Base-by-base conservation (phyloP, 1,140 invertebrate genomes). In the Hycleus cichorii region DNA sequence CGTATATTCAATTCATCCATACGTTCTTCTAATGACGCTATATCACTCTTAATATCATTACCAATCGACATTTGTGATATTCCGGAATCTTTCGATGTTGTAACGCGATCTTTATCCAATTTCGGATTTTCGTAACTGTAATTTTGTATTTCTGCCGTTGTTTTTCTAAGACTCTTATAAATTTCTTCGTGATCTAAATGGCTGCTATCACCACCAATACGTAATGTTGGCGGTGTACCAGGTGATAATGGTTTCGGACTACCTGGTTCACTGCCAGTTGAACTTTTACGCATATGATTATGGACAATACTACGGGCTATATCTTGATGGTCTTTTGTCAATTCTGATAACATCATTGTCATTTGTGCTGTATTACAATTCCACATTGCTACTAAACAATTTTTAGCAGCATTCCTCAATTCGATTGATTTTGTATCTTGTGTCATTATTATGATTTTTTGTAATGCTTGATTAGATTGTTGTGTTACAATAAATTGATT, bases 121-220 rank as follows among this genome's bases (percentile, higher is more conserved):
- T 78, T 65, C 40, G 70, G 62, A 54, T 68, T 67, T 71, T 86
- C 86, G 64, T 86, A 88, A 68, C 85, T 88, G 64, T 91, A 91
- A 75, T 89, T 92, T 67, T 93, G 89, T 72, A 97, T 97, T 78
- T 97, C 93, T 12, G 90, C 91, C 2, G 93, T 93, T 42, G 93
- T 96, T 70, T 89, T 87, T 56, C 90, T 81, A 50, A 97, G 83
- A 56, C 90, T 92, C 70, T 87, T 87, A 69, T 88, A 87, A 44
- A 95, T 86, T 72, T 96, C 93, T 72, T 95, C 91, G 11, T 89
- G 84, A 71, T 88, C 89, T 10, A 64, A 43, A 11, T 50, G 58
- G 72, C 70, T 3, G 66, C 69, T 8, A 53, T 57, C 7, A 59
- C 53, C 10, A 67, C 60, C 39, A 70, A 50, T 32, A 32, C 32